A percentile compares a stretch with the other conserved stretches of the same genome.
Evolutionary conservation across 2,797 vertebrate species (phyloP).

Genomic region (Falco berigora): DNA sequence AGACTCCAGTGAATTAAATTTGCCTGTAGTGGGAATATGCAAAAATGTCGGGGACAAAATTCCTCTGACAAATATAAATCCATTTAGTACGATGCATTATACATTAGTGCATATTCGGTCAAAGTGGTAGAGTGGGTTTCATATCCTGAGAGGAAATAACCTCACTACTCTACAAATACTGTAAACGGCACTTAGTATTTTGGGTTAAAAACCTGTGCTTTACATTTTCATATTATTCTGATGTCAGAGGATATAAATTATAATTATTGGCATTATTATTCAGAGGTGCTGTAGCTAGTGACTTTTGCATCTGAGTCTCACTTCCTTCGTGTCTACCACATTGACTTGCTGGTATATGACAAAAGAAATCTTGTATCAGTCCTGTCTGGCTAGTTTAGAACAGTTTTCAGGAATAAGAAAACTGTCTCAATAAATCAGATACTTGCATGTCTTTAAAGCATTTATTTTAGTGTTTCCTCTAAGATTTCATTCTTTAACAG

Average conservation of each 20-base stretch:
- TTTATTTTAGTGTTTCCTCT: constrained; percentile 68
- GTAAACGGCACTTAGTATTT: constrained; percentile 23
- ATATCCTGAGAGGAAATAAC: constrained; percentile 60
- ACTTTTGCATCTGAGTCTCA: constrained; percentile 38
- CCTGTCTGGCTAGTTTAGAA: constrained; percentile 48
- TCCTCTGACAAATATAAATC: constrained; percentile 70
- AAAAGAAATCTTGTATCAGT: constrained; percentile 59
- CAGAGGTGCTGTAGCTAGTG: constrained; percentile 41
- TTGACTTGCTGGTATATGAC: constrained; percentile 52
- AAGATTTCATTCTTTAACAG: constrained; percentile 68
- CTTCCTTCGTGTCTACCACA: constrained; percentile 27
- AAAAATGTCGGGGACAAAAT: constrained; percentile 61
- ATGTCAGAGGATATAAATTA: constrained; percentile 66
- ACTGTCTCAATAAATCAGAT: constrained; percentile 62
- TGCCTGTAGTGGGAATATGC: constrained; percentile 51
- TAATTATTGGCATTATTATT: constrained; percentile 68
- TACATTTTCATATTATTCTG: constrained; percentile 50
- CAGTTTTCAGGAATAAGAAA: constrained; percentile 65
- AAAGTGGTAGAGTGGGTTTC: constrained; percentile 42
- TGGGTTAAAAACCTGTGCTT: constrained; percentile 48
- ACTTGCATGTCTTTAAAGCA: constrained; percentile 58
- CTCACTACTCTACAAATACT: constrained; percentile 50
- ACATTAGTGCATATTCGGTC: constrained; percentile 60
- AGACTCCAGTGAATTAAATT: constrained; percentile 59
- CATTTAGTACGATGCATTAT: constrained; percentile 69